Conservation (phyloP, 2,113 vertebrate genomes). For the Himantopus leucocephalus region DNA sequence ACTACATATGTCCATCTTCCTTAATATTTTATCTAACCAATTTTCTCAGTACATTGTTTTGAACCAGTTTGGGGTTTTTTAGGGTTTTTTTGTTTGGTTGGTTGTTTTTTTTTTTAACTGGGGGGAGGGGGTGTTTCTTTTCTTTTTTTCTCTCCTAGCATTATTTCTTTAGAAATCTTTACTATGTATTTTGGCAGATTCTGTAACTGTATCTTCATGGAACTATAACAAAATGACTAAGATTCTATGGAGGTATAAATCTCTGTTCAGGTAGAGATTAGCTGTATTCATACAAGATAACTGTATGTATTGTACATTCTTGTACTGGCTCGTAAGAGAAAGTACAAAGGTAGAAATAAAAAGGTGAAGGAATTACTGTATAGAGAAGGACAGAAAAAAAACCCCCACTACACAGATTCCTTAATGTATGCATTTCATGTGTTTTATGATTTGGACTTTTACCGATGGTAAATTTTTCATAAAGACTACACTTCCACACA, state of each 20-base stretch:
- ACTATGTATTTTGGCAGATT: background rate
- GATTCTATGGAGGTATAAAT: background rate
- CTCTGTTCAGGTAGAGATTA: background rate
- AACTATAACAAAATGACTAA: background rate
- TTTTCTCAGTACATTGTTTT: background rate
- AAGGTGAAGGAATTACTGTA: background rate
- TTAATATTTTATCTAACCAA: background rate
- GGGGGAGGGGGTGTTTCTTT: fast-evolving
- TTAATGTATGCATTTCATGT: background rate
- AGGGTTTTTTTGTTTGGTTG: background rate
- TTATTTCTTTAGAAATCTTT: background rate
- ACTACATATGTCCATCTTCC: background rate
- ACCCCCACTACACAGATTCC: background rate
- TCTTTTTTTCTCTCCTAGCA: background rate
- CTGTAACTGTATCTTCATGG: background rate
- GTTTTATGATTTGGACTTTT: background rate
- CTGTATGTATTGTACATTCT: background rate
- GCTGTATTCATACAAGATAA: background rate
- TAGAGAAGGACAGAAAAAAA: background rate
- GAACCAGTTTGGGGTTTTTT: background rate
- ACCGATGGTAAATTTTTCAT: background rate
- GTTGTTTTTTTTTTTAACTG: background rate
- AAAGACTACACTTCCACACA: background rate
- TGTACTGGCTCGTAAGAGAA: background rate
- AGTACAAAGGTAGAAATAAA: background rate